Evolutionary conservation across 1,140 invertebrate species (phyloP).

Genomic region (Nephila pilipes): DNA sequence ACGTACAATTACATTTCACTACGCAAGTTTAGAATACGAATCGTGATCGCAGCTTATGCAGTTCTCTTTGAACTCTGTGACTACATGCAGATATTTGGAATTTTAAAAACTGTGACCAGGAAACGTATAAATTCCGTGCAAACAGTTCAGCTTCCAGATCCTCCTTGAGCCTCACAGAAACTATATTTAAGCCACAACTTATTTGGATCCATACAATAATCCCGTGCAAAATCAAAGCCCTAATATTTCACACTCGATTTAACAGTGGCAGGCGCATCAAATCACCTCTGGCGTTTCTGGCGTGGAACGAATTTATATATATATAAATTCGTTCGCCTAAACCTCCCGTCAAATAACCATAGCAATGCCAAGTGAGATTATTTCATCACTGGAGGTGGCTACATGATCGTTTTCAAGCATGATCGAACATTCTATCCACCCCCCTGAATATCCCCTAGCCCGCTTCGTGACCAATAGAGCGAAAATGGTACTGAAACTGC

Average conservation of each 20-base stretch:
- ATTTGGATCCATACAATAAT: neutral
- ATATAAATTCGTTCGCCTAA: neutral
- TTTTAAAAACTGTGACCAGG: no score
- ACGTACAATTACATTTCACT: no score
- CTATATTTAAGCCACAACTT: no score
- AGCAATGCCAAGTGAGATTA: conserved; percentile 23
- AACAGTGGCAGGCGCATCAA: neutral
- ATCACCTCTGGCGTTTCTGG: neutral
- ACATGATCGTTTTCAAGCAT: conserved; percentile 29
- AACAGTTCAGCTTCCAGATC: no score
- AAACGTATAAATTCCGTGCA: no score
- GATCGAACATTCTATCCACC: neutral
- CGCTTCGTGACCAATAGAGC: conserved; percentile 9
- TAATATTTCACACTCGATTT: neutral
- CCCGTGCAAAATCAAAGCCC: neutral
- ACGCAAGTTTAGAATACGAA: no score
- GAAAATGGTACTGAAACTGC: neutral
- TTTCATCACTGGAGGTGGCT: conserved; percentile 19
- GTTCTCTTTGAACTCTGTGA: no score
- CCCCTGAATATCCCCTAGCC: neutral
- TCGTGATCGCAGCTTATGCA: no score
- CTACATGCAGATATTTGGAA: no score
- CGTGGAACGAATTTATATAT: no score
- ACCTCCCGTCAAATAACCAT: neutral
- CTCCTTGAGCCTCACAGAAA: no score